These are phyloP conservation scores for Prenolepis imparis DNA, from an alignment of 2,888 invertebrate species.

Conservation along the genomic window DNA sequence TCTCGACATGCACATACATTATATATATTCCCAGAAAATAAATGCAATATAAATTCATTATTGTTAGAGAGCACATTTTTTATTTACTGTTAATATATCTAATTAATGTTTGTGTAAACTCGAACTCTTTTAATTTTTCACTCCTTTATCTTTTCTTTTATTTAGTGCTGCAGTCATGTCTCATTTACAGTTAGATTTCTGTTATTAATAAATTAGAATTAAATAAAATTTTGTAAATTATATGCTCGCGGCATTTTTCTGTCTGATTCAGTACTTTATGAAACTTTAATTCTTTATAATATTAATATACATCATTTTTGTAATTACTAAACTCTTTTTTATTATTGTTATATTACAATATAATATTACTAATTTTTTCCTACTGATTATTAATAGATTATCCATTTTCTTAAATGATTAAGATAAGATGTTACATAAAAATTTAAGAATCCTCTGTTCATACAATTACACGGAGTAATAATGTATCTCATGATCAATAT, in stretches of 20 bases:
- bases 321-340: background rate
- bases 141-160: too few species aligned
- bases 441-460: background rate
- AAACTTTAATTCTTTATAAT: background rate
- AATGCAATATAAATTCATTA: too few species aligned
- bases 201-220: background rate
- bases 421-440: background rate
- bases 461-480: background rate
- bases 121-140: too few species aligned
- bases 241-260: background rate
- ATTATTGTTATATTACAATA: background rate
- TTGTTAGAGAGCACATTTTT: too few species aligned
- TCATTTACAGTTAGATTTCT: too few species aligned
- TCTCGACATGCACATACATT: too few species aligned
- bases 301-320: background rate
- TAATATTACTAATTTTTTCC: background rate
- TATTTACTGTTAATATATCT: too few species aligned
- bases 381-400: background rate
- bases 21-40: too few species aligned
- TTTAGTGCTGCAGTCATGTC: too few species aligned
- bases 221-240: background rate
- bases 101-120: too few species aligned
- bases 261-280: background rate
- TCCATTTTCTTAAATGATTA: background rate
- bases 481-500: background rate